Evolutionary conservation across 2,797 vertebrate genomes (phyloP), one percentile per base, ranked within the genome.

Genomic region (Spondyliosoma cantharus): DNA sequence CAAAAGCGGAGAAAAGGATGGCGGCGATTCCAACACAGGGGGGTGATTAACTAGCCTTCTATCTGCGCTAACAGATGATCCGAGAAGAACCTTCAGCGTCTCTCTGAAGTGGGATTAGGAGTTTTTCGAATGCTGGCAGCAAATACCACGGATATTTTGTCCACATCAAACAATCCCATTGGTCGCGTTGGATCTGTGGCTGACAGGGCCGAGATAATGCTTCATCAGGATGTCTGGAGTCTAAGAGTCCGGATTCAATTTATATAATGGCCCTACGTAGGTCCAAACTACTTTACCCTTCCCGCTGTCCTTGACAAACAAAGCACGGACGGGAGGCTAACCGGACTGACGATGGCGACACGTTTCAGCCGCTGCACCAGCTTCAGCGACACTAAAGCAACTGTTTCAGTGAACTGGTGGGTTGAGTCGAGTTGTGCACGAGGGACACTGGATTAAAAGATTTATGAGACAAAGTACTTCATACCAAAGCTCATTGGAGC

Each of bases 371-470:
- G 14, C 29, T 53, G 63, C 46, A 22, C 16, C 68, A 74, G 68
- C 74, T 75, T 62, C 67, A 83, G 63, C 53, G 9, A n/a, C 68
- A 67, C 59, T 68, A 75, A 76, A 72, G 69, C 54, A 75, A 84
- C 45, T 61, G 82, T 87, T 87, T 86, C 15, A 48, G 66, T 77
- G 74, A 88, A 88, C 76, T 71, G 84, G 85, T 71, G 84, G 85
- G 69, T 71, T 90, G 80, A 83, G 80, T 85, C 9, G 49, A 86
- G 77, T 80, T 76, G 70, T 59, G 63, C 92, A 84, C 86, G 43
- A 64, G 89, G 83, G 93, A 88, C 62, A 24, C 0, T 58, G 87
- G 90, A 90, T 93, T 93, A 93, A 93, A 91, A 92, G 91, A 93
- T 93, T 92, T 92, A 89, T 90, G 86, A 78, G 58, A 90, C 90